Percentiles rank a stretch among this genome's conserved stretches.
phyloP scores from a whole-genome alignment of 2,888 invertebrate species.

The Trachelus stipa region DNA sequence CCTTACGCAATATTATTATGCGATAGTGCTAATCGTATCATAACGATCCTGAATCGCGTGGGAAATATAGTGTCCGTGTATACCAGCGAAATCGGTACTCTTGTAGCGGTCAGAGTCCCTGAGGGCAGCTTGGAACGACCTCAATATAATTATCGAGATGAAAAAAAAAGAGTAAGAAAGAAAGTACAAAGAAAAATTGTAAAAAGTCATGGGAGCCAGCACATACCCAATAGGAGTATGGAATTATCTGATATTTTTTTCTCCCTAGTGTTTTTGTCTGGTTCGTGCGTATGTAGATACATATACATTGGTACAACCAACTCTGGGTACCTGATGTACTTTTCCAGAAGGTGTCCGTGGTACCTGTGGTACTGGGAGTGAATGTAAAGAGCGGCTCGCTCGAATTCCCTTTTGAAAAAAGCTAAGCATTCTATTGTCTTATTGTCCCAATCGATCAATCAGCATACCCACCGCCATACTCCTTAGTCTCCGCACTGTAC shows the following conservation, averaged over 20 bases:
- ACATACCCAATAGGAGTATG: not conserved
- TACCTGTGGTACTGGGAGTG: not conserved
- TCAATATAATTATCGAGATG: not conserved
- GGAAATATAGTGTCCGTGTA: not conserved
- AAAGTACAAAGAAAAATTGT: not conserved
- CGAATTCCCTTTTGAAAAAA: not conserved
- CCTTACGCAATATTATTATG: slow-evolving; percentile 6
- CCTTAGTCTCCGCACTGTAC: slow-evolving; percentile 16
- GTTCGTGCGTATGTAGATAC: not conserved
- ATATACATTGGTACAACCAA: not conserved
- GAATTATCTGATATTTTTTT: not conserved
- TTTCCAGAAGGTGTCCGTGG: not conserved
- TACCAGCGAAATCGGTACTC: not conserved
- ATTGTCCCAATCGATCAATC: slow-evolving; percentile 42
- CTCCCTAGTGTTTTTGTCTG: not conserved
- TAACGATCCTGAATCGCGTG: slow-evolving; percentile 3
- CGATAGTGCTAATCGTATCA: slow-evolving; percentile 6
- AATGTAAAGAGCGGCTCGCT: not conserved
- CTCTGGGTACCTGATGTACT: not conserved
- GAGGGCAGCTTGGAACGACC: not conserved
- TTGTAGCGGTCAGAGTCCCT: not conserved
- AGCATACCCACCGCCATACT: slow-evolving; percentile 16
- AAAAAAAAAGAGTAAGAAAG: not conserved
- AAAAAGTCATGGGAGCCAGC: not conserved
- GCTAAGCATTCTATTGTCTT: slow-evolving; percentile 14